A percentile compares a stretch with the other conserved stretches of the same genome.
These are phyloP conservation scores for Orbicella faveolata DNA, from an alignment of 64 coral and sea anemone species.

Conservation along the genomic window DNA sequence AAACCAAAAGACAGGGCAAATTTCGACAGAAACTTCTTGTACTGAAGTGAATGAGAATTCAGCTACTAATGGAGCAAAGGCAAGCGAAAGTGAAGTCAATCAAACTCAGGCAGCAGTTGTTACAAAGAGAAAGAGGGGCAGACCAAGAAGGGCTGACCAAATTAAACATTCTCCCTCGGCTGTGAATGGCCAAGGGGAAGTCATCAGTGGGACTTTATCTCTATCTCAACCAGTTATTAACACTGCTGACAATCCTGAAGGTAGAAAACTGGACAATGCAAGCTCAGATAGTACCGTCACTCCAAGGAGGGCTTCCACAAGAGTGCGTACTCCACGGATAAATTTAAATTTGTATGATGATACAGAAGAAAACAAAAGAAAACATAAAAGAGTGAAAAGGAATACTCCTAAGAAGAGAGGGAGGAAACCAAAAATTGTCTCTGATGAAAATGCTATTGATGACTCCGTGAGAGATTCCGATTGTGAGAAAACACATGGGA, in stretches of 20 bases:
- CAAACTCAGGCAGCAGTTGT: too few species aligned
- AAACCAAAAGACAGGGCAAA: neutral
- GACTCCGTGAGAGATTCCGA: neutral
- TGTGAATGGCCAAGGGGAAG: neutral
- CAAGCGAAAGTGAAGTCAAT: too few species aligned
- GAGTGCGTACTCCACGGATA: conserved; percentile 7
- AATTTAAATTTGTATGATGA: conserved; percentile 1
- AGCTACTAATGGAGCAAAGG: too few species aligned
- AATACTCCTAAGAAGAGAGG: neutral
- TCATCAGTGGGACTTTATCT: neutral
- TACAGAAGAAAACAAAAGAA: neutral
- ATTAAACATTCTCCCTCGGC: neutral
- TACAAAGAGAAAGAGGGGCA: neutral
- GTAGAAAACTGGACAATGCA: too few species aligned
- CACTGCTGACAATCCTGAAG: neutral
- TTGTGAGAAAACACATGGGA: neutral
- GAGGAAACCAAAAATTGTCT: neutral
- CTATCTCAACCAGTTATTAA: neutral
- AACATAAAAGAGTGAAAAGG: neutral
- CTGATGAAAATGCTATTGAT: neutral
- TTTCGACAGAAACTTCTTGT: neutral
- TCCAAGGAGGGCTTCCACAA: conserved; percentile 23
- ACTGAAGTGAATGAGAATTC: neutral
- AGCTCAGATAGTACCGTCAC: neutral
- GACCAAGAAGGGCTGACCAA: neutral